Evolutionary conservation across 2,888 invertebrate genomes (phyloP).

Genomic region (Tricholauxania praeusta): DNA sequence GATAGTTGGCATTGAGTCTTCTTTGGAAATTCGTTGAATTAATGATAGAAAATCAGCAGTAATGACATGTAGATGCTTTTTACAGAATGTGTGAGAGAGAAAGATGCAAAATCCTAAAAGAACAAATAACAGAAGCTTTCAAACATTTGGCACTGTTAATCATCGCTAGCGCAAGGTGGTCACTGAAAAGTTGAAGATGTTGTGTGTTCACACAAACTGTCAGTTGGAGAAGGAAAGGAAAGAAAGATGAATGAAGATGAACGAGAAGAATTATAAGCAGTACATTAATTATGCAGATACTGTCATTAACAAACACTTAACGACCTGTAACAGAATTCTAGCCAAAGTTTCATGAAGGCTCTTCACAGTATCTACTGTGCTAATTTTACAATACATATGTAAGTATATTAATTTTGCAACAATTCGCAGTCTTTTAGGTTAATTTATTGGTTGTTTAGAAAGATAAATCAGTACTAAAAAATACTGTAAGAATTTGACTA

Average conservation of each 20-base stretch:
- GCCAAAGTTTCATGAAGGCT: no score
- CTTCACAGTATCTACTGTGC: no score
- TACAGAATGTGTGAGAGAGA: not conserved
- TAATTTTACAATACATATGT: no score
- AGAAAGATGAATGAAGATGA: slow-evolving; percentile 21
- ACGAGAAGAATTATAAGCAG: slow-evolving; percentile 6
- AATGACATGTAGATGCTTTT: not conserved
- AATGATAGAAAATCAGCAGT: not conserved
- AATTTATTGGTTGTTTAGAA: no score
- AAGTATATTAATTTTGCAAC: no score
- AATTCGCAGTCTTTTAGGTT: no score
- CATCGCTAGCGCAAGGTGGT: slow-evolving; percentile 14
- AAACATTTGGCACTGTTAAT: slow-evolving; percentile 26
- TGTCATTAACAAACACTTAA: not conserved
- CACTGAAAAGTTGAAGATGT: slow-evolving; percentile 19
- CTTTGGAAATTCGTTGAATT: slow-evolving; percentile 17
- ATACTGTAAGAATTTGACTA: no score
- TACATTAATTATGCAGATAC: not conserved
- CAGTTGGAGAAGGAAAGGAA: not conserved
- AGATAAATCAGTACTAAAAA: no score
- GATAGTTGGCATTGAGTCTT: slow-evolving; percentile 1
- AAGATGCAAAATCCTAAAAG: slow-evolving; percentile 6
- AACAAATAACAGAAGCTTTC: slow-evolving; percentile 36
- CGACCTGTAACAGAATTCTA: no score
- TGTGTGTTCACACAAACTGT: slow-evolving; percentile 11